A percentile compares a stretch with the other conserved stretches of the same genome.
Conservation (phyloP, 2,113 vertebrate genomes). For the Oncorhynchus clarkii region DNA sequence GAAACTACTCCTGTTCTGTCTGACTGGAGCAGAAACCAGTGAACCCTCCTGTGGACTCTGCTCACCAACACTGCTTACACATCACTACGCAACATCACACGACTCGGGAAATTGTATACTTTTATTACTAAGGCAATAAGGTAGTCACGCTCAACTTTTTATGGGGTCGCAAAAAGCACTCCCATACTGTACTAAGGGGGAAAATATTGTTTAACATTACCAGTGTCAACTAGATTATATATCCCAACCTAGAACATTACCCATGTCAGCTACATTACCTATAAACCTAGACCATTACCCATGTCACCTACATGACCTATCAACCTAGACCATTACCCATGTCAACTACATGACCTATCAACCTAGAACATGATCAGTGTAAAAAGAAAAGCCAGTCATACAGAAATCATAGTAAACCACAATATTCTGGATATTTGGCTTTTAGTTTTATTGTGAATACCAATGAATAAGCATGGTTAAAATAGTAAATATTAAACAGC, state of each 20-base stretch:
- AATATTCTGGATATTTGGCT: slow-evolving; percentile 70
- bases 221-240: background rate
- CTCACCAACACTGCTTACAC: slow-evolving; percentile 60
- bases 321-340: background rate
- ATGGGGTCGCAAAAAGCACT: slow-evolving; percentile 45
- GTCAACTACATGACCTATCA: too few relatives aligned
- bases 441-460: slow-evolving; percentile 77
- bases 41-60: slow-evolving; percentile 66
- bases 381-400: background rate
- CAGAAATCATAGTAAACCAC: background rate
- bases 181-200: slow-evolving; percentile 21
- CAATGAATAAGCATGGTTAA: slow-evolving; percentile 75
- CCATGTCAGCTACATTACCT: too few relatives aligned
- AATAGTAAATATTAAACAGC: slow-evolving; percentile 77
- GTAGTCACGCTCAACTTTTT: slow-evolving; percentile 60
- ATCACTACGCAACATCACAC: slow-evolving; percentile 37
- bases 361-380: background rate
- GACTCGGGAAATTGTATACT: slow-evolving; percentile 38
- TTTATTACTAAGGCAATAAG: slow-evolving; percentile 66
- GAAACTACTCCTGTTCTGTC: background rate
- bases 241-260: background rate
- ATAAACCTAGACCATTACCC: background rate
- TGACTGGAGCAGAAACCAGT: background rate
- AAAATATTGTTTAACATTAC: background rate
- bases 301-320: too few relatives aligned